Evolutionary conservation across 2,797 vertebrate genomes (phyloP).

Genomic region (Rhincodon typus): DNA sequence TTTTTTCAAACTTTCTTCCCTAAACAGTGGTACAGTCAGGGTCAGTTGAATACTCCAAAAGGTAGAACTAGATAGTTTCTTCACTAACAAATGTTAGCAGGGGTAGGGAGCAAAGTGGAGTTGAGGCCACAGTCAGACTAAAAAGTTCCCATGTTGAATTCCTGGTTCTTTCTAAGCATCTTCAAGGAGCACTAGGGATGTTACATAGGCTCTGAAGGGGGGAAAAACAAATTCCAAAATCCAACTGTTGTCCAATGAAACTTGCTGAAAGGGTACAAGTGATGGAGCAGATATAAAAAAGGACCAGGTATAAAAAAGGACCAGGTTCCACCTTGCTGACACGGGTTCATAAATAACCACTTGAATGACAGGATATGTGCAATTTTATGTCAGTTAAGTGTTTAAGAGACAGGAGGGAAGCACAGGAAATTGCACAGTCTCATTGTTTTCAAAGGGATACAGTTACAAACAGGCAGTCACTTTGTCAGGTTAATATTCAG

Average conservation of each 20-base stretch:
- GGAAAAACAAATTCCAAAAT: background rate
- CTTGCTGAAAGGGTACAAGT: background rate
- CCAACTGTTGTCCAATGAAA: too few species aligned
- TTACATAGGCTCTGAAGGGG: background rate
- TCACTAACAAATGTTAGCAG: too few species aligned
- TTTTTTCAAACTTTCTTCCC: too few species aligned
- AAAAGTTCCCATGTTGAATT: background rate
- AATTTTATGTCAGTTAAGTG: background rate
- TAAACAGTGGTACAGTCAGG: too few species aligned
- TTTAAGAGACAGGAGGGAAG: background rate
- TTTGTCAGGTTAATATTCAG: background rate
- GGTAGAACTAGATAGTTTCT: too few species aligned
- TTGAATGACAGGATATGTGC: background rate
- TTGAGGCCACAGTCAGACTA: background rate
- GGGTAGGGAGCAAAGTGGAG: too few species aligned
- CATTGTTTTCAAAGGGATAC: background rate
- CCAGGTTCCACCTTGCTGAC: background rate
- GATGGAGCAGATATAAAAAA: background rate
- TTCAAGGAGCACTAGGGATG: background rate
- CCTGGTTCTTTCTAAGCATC: background rate
- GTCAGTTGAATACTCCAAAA: too few species aligned
- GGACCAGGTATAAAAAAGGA: background rate
- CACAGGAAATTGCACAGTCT: background rate
- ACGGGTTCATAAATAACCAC: background rate
- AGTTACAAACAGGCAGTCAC: background rate